Evolutionary conservation across 2,113 vertebrate species (phyloP).

Genomic region (Ahaetulla prasina): DNA sequence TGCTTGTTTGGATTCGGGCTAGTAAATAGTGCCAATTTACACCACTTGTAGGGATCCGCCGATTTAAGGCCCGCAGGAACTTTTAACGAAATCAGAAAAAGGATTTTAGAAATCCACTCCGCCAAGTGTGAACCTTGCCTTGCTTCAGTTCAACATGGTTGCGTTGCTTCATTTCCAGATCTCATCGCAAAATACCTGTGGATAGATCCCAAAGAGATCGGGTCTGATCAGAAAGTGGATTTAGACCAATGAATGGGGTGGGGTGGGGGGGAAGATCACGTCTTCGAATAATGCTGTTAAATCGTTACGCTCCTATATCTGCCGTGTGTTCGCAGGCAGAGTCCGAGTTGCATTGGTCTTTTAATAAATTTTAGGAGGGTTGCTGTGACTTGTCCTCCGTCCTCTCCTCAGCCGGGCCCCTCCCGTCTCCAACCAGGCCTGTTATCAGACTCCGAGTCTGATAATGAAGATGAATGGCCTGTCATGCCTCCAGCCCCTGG

Average conservation of each 20-base stretch:
- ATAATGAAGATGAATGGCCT: no score
- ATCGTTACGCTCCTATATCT: not conserved
- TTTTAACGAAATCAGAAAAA: not conserved
- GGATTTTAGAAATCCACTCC: not conserved
- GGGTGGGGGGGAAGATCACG: not conserved
- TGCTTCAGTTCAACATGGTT: not conserved
- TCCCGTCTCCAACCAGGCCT: no score
- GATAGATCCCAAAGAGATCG: not conserved
- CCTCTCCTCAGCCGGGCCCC: no score
- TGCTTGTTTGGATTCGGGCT: not conserved
- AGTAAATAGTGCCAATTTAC: not conserved
- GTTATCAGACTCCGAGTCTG: no score
- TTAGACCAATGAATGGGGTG: not conserved
- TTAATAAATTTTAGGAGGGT: no score
- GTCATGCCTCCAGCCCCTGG: no score
- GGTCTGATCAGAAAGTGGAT: not conserved
- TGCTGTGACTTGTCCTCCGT: no score
- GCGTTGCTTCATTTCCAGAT: not conserved
- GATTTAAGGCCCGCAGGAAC: not conserved
- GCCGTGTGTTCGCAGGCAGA: not conserved
- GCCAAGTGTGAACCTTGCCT: not conserved
- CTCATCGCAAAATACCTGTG: not conserved
- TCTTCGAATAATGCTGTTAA: not conserved
- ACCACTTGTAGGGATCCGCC: not conserved
- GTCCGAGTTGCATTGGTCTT: not conserved